phyloP scores from a whole-genome alignment of 2,797 vertebrate genomes.

The Gallinago solitaria region DNA sequence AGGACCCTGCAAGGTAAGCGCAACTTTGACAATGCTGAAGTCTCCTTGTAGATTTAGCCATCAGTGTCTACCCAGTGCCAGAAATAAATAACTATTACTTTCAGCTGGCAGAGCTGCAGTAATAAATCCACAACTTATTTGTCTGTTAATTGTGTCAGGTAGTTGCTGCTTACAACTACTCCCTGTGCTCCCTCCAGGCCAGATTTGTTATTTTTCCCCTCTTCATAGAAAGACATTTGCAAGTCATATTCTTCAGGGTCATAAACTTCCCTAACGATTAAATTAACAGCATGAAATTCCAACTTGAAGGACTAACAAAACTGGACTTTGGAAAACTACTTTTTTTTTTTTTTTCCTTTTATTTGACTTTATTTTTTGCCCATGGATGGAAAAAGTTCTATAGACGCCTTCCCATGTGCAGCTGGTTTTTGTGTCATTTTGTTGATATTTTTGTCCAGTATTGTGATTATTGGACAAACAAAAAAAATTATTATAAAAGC shows the following conservation, averaged over 20 bases:
- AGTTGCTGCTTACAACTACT: neutral
- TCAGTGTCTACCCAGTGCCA: neutral
- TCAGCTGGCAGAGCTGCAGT: neutral
- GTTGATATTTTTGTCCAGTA: neutral
- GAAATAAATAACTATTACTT: constrained; percentile 5
- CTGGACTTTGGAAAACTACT: neutral
- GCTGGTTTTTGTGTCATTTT: neutral
- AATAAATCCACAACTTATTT: neutral
- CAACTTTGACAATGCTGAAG: neutral
- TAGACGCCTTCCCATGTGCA: neutral
- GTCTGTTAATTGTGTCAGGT: neutral
- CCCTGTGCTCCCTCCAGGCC: neutral
- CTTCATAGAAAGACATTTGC: neutral
- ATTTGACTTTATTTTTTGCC: neutral
- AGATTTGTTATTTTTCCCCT: neutral
- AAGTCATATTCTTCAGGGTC: constrained; percentile 14
- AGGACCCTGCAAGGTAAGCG: neutral
- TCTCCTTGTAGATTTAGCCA: neutral
- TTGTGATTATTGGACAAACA: neutral
- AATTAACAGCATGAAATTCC: constrained; percentile 27
- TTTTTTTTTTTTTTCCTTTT: too few species aligned
- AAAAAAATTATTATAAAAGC: neutral
- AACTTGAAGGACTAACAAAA: neutral
- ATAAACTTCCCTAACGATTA: constrained; percentile 16
- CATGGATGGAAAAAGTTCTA: neutral